Conservation (phyloP, 2,797 vertebrate species). For the Spinus olivaceus region DNA sequence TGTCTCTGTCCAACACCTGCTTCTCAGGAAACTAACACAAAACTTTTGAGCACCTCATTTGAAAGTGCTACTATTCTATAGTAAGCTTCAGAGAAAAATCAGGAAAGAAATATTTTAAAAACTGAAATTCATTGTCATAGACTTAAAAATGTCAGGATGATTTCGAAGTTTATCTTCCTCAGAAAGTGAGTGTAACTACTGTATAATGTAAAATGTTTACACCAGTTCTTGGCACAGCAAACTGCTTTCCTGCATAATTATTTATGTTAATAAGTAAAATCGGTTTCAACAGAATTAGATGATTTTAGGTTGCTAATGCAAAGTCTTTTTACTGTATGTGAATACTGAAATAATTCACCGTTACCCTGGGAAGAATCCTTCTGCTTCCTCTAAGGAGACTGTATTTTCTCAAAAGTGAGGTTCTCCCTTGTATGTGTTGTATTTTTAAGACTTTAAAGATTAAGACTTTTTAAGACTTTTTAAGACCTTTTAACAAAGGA, state of each 20-base stretch:
- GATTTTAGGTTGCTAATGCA: background rate
- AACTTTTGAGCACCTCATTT: background rate
- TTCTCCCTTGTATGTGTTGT: background rate
- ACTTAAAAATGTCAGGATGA: background rate
- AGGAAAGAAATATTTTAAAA: background rate
- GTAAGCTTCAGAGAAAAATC: background rate
- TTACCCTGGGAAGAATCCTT: background rate
- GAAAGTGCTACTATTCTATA: background rate
- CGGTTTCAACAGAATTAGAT: background rate
- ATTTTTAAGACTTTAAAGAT: background rate
- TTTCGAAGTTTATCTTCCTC: background rate
- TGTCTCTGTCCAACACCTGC: background rate
- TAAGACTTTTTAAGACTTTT: too few species aligned
- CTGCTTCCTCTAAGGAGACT: background rate
- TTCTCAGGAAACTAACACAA: background rate
- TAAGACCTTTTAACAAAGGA: background rate
- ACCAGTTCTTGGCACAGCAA: background rate
- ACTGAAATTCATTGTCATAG: background rate
- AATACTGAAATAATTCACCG: background rate
- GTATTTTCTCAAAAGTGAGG: background rate
- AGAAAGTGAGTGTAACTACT: background rate
- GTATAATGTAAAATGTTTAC: background rate
- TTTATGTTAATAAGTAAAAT: background rate
- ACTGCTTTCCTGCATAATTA: background rate
- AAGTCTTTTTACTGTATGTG: background rate